phyloP scores from a whole-genome alignment of 1,140 invertebrate species.

The Drosophila oshimai region DNA sequence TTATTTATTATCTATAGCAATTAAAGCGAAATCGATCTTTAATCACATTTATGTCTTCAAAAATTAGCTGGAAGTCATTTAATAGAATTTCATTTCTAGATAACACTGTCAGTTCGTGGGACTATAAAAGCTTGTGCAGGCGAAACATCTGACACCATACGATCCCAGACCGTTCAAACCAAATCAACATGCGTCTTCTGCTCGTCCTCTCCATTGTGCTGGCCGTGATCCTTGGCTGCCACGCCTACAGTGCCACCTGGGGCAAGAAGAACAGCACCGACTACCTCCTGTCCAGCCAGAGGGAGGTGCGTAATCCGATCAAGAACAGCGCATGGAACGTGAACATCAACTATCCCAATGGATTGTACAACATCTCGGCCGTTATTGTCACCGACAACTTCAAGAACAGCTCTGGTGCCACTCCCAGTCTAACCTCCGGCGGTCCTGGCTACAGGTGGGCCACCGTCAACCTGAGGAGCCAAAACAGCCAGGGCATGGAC shows the following conservation, averaged over 20 bases:
- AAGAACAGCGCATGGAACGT: conserved; percentile 63
- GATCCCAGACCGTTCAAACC: not conserved
- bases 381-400: conserved; percentile 68
- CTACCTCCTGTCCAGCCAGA: conserved; percentile 47
- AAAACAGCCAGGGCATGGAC: conserved; percentile 51
- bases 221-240: conserved; percentile 50
- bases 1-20: too few species aligned
- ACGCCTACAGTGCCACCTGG: conserved; percentile 60
- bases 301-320: conserved; percentile 44
- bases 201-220: conserved; percentile 50
- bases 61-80: too few species aligned
- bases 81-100: too few species aligned
- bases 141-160: conserved; percentile 14
- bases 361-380: conserved; percentile 40
- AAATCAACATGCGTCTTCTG: conserved; percentile 45
- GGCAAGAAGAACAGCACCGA: conserved; percentile 40
- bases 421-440: conserved; percentile 49
- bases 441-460: conserved; percentile 47
- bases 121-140: too few species aligned
- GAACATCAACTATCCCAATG: conserved; percentile 17
- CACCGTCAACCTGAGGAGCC: conserved; percentile 51
- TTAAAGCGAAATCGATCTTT: too few species aligned
- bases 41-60: too few species aligned
- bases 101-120: too few species aligned
- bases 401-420: conserved; percentile 64